Percentiles rank a stretch among this genome's conserved stretches.
Conservation (phyloP, 92 coral and sea anemone species). For the Epizoanthus fatuus region DNA sequence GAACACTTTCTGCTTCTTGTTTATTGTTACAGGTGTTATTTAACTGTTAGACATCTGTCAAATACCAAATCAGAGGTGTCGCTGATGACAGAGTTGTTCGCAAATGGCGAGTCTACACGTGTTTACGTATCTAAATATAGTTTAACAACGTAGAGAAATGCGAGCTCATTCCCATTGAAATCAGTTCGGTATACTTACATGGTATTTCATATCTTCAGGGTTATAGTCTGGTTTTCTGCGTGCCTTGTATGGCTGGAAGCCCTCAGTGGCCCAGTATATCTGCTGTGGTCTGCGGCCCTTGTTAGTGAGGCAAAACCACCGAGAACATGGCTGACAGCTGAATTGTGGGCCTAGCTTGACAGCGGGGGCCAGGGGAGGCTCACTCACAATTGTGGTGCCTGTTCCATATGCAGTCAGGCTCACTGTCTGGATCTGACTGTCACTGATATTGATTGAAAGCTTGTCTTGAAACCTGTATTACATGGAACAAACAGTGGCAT, state of each 20-base stretch:
- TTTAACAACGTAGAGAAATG: neutral
- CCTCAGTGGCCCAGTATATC: conserved; percentile 99
- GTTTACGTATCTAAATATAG: neutral
- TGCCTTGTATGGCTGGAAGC: conserved; percentile 88
- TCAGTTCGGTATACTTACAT: conserved; percentile 57
- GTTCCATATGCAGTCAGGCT: conserved; percentile 90
- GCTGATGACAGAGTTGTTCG: no score
- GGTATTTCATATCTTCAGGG: conserved; percentile 92
- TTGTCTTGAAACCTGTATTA: conserved; percentile 88
- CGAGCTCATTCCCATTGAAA: neutral
- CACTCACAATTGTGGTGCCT: conserved; percentile 96
- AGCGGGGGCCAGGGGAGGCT: conserved; percentile 93
- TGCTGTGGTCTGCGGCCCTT: conserved; percentile 97
- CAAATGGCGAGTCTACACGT: neutral
- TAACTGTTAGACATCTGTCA: no score
- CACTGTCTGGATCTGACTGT: conserved; percentile 93
- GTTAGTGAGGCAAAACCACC: conserved; percentile 85
- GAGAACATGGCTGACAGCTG: conserved; percentile 90
- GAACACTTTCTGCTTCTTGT: no score
- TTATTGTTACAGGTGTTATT: no score
- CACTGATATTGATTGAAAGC: conserved; percentile 88
- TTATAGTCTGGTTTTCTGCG: conserved; percentile 86
- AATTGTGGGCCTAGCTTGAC: conserved; percentile 96
- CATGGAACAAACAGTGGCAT: neutral
- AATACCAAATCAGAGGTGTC: no score